These are phyloP conservation scores for Drosophila malerkotliana DNA, from an alignment of 1,140 invertebrate genomes.

Conservation along the genomic window DNA sequence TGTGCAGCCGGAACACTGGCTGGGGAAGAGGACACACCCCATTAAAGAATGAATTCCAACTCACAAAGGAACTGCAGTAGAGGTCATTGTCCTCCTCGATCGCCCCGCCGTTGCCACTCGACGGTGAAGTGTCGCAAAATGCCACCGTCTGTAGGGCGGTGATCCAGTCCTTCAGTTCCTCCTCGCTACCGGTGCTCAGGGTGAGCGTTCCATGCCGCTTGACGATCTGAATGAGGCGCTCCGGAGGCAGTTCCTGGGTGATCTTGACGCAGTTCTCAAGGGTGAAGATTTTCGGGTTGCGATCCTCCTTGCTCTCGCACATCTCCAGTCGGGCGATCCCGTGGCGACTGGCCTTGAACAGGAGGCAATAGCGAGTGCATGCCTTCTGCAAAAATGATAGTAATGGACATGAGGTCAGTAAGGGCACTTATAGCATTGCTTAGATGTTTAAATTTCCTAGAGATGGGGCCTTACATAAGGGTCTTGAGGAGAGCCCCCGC, in stretches of 20 bases:
- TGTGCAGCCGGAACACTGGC: background rate
- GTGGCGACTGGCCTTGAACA: slow-evolving; percentile 92
- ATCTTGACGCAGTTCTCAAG: slow-evolving; percentile 94
- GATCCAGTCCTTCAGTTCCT: slow-evolving; percentile 91
- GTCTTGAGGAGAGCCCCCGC: too few species aligned
- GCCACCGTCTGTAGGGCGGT: slow-evolving; percentile 91
- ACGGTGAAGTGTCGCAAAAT: slow-evolving; percentile 87
- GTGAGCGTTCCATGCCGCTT: slow-evolving; percentile 90
- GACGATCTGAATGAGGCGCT: slow-evolving; percentile 87
- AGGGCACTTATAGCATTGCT: background rate
- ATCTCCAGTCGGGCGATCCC: slow-evolving; percentile 93
- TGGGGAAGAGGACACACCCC: background rate
- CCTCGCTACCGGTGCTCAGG: slow-evolving; percentile 89
- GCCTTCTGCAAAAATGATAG: slow-evolving; percentile 61
- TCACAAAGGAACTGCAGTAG: slow-evolving; percentile 89
- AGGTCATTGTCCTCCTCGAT: slow-evolving; percentile 95
- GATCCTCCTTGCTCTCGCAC: slow-evolving; percentile 90
- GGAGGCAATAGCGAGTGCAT: slow-evolving; percentile 84
- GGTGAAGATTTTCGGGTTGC: slow-evolving; percentile 90
- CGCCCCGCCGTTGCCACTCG: slow-evolving; percentile 64
- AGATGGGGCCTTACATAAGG: slow-evolving; percentile 2
- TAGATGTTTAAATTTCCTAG: background rate
- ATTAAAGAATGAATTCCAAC: slow-evolving; percentile 19
- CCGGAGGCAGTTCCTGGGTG: slow-evolving; percentile 86
- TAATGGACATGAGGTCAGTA: background rate